Evolutionary conservation across 2,888 invertebrate species (phyloP).

Genomic region (Cenopis cana): DNA sequence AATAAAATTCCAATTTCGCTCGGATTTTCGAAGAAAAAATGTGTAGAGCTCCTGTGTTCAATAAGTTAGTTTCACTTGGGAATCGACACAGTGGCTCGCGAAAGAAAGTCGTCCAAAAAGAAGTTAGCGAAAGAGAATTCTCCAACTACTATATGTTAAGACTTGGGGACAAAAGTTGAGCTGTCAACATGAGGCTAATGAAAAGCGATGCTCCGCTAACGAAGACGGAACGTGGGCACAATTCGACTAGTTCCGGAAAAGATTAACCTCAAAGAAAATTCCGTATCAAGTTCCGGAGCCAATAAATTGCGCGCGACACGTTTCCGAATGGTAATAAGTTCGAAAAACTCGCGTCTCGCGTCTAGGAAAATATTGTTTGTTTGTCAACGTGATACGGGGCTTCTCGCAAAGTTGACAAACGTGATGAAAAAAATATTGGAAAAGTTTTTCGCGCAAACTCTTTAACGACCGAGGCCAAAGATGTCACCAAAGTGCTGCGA

Average conservation of each 20-base stretch:
- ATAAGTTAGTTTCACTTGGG: slow-evolving; percentile 26
- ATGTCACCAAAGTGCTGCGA: slow-evolving; percentile 40
- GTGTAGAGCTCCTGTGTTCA: neutral
- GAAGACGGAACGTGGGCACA: slow-evolving; percentile 64
- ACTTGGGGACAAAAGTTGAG: slow-evolving; percentile 57
- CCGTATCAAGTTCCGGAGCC: slow-evolving; percentile 54
- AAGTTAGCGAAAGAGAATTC: slow-evolving; percentile 59
- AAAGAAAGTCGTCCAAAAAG: slow-evolving; percentile 57
- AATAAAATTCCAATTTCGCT: slow-evolving; percentile 32
- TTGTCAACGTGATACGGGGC: slow-evolving; percentile 69
- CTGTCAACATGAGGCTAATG: slow-evolving; percentile 66
- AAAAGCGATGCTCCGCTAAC: slow-evolving; percentile 73
- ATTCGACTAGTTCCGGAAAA: slow-evolving; percentile 57
- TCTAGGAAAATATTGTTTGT: slow-evolving; percentile 73
- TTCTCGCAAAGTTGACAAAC: slow-evolving; percentile 68
- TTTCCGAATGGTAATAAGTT: slow-evolving; percentile 73
- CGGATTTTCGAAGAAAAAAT: slow-evolving; percentile 23
- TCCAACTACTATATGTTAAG: slow-evolving; percentile 56
- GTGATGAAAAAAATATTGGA: slow-evolving; percentile 80
- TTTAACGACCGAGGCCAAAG: slow-evolving; percentile 59
- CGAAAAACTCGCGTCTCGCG: slow-evolving; percentile 68
- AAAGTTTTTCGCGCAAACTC: slow-evolving; percentile 67
- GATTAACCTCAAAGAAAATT: slow-evolving; percentile 57
- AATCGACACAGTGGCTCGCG: slow-evolving; percentile 22
- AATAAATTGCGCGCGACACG: slow-evolving; percentile 67